These are phyloP conservation scores for Anhinga anhinga DNA, from an alignment of 2,113 vertebrate species.

Conservation along the genomic window DNA sequence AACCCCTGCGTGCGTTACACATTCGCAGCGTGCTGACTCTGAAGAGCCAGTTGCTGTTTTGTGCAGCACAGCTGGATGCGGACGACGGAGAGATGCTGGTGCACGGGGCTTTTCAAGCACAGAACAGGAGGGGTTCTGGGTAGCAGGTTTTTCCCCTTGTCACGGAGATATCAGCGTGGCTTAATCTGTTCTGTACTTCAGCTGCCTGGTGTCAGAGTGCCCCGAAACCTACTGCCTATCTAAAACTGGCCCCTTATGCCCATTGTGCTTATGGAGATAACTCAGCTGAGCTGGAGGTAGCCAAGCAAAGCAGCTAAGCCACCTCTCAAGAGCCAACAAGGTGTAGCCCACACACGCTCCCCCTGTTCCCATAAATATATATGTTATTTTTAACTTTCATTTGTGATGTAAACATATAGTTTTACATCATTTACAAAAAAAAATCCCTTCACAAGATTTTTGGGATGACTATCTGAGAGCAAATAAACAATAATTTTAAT, in stretches of 20 bases:
- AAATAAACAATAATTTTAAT: not conserved
- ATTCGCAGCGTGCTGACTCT: accelerated
- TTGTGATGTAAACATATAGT: not conserved
- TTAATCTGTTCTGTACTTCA: not conserved
- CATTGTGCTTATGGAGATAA: not conserved
- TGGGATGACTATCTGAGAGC: not conserved
- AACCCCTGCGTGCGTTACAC: accelerated
- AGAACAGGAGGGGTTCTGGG: not conserved
- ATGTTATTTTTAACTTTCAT: not conserved
- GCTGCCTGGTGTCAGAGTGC: not conserved
- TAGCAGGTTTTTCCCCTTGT: not conserved
- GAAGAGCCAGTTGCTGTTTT: not conserved
- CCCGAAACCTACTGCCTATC: not conserved
- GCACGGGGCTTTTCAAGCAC: not conserved
- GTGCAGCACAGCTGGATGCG: not conserved
- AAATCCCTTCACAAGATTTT: not conserved
- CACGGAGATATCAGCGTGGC: not conserved
- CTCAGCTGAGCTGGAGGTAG: not conserved
- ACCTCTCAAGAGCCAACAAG: not conserved
- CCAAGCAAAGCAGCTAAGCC: not conserved
- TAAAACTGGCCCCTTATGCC: not conserved
- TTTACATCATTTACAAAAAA: not conserved
- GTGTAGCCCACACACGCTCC: not conserved
- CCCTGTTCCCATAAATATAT: not conserved
- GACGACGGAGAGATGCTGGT: not conserved